Evolutionary conservation across 2,797 vertebrate species (phyloP), one percentile per base, ranked within the genome.

Genomic region (Mareca strepera): DNA sequence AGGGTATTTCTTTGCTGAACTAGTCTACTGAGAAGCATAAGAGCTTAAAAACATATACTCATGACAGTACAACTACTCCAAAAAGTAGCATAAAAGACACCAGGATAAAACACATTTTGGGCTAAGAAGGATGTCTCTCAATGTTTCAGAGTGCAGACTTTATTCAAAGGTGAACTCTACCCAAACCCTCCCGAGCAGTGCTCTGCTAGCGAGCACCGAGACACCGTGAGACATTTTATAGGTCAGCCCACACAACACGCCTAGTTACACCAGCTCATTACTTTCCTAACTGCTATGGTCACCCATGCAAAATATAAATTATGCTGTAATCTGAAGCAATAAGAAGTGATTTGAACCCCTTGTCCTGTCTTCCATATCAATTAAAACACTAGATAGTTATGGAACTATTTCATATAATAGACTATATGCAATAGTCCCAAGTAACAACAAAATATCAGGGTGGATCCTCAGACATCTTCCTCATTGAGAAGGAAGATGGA

Each of bases 1-100:
- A 76, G 95, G 88, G 14, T 86, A 67, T 86, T 82, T 29, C 94
- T 94, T 20, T 52, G 86, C 92, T 92, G 81, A 95, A 58, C 84
- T 78, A 89, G 55, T 39, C 88, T 82, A 73, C 11, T 14, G 88
- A 92, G 92, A 90, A 92, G 69, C 83, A 41, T 4, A 78, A 87
- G 53, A 52, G 84, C 79, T 93, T 41, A n/a, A 70, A 88, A 92
- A 82, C 78, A 89, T 26, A 75, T 88, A 53, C 80, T 92, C 41
- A 85, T 92, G 90, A 68, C 64, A 84, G 46, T 74, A 80, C 74
- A 87, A 3, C 37, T 82, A 3, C 37, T 82, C n/a, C 60, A 82
- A 83, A 67, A 35, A 39, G 29, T 44, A 44, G 43, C 43, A 81
- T 64, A 89, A 29, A 17, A 44, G 43, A 17, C 56, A 56, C 86